Percentiles rank a stretch among this genome's conserved stretches.
Conservation (phyloP, 2,113 vertebrate genomes). For the Hippocampus abdominalis region DNA sequence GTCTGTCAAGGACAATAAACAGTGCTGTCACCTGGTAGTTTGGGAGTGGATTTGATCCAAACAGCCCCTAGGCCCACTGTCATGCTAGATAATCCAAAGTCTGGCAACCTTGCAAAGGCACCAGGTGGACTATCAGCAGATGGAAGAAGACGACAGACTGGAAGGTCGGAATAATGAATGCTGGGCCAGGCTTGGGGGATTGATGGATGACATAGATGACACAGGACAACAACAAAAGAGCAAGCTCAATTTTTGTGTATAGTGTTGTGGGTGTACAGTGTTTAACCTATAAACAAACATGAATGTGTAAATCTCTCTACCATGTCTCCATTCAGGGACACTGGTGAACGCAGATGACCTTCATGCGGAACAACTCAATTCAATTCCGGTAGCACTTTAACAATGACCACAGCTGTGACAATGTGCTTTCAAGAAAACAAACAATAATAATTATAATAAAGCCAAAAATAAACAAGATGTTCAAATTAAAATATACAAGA, state of each 20-base stretch:
- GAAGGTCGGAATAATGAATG: slow-evolving; percentile 26
- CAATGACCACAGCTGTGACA: not conserved
- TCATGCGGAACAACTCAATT: slow-evolving; percentile 35
- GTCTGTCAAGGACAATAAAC: slow-evolving; percentile 56
- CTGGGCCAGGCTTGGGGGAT: slow-evolving; percentile 28
- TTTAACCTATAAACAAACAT: slow-evolving; percentile 39
- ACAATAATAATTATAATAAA: not conserved
- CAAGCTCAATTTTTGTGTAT: not conserved
- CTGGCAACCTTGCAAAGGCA: slow-evolving; percentile 44
- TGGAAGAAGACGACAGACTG: slow-evolving; percentile 48
- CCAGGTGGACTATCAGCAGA: slow-evolving; percentile 61
- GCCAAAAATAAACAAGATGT: too few relatives aligned
- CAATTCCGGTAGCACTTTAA: slow-evolving; percentile 7
- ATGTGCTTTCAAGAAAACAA: too few relatives aligned
- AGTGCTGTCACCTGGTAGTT: slow-evolving; percentile 39
- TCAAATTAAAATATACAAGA: too few relatives aligned
- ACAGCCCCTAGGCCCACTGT: slow-evolving; percentile 54
- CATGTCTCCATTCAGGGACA: slow-evolving; percentile 1
- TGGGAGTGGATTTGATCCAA: slow-evolving; percentile 40
- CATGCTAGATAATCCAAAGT: slow-evolving; percentile 56
- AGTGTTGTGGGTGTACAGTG: not conserved
- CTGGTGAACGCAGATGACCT: slow-evolving; percentile 33
- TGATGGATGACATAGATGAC: slow-evolving; percentile 26
- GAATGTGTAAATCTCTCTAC: slow-evolving; percentile 30
- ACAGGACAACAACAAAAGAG: slow-evolving; percentile 9